Conservation (phyloP, 1,140 invertebrate species). For the Lepidotrigona ventralis region DNA sequence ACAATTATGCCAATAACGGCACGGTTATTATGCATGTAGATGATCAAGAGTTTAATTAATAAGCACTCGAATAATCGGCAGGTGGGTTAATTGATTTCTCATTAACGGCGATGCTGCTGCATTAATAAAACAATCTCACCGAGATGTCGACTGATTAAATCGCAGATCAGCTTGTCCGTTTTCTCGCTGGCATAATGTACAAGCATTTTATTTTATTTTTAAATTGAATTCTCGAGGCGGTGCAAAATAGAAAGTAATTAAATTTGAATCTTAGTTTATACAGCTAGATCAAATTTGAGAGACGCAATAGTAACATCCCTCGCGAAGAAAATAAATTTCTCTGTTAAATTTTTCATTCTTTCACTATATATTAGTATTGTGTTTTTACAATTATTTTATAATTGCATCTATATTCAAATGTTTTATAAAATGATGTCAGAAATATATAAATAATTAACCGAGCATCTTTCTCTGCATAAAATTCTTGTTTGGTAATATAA, state of each 20-base stretch:
- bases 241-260: background rate
- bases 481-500: no score
- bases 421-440: no score
- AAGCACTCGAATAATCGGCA: conserved; percentile 26
- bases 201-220: background rate
- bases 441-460: no score
- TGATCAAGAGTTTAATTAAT: conserved; percentile 39
- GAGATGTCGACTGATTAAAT: background rate
- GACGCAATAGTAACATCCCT: no score
- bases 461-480: no score
- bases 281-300: no score
- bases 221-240: background rate
- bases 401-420: no score
- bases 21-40: conserved; percentile 24
- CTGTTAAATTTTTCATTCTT: no score
- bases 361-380: no score
- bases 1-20: conserved; percentile 27
- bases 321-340: no score
- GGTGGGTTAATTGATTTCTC: conserved; percentile 33
- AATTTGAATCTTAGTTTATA: no score
- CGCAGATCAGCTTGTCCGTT: background rate
- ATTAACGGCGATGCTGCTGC: conserved; percentile 20
- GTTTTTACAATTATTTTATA: no score
- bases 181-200: accelerated
- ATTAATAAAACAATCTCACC: conserved; percentile 20